Percentiles rank a stretch among this genome's conserved stretches.
Evolutionary conservation across 2,797 vertebrate species (phyloP).

Genomic region (Synanceia verrucosa): DNA sequence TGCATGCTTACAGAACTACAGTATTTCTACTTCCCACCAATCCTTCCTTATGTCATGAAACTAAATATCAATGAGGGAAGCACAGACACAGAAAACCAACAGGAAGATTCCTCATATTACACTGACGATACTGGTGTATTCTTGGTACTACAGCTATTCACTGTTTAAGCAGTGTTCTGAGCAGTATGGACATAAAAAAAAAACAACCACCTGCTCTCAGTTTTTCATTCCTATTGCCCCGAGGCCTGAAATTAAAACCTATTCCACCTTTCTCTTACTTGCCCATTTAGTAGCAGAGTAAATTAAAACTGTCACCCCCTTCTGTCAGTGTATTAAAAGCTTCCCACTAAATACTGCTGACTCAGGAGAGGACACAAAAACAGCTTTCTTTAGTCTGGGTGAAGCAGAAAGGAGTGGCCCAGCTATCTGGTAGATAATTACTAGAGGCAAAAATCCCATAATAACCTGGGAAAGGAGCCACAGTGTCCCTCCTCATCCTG

Average conservation of each 20-base stretch:
- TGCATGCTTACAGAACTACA: background rate
- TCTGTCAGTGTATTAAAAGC: background rate
- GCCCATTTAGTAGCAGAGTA: background rate
- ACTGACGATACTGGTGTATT: constrained; percentile 6
- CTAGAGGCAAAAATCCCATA: constrained; percentile 62
- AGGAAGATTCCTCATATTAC: background rate
- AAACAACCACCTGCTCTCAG: background rate
- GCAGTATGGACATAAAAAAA: background rate
- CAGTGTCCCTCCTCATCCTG: constrained; percentile 25
- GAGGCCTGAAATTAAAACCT: background rate
- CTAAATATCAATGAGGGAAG: background rate
- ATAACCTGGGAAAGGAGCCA: constrained; percentile 61
- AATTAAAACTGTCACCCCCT: constrained; percentile 11
- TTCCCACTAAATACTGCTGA: constrained; percentile 14
- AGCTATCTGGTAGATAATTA: constrained; percentile 71
- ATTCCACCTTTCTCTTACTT: background rate
- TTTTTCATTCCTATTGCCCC: background rate
- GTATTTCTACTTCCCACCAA: background rate
- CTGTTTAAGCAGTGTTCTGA: background rate
- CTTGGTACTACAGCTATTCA: background rate
- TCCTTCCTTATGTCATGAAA: background rate
- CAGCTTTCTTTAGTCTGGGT: constrained; percentile 40
- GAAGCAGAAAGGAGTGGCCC: constrained; percentile 56
- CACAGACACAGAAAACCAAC: background rate
- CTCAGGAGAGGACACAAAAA: constrained; percentile 10